These are phyloP conservation scores for Bucorvus abyssinicus DNA, from an alignment of 2,797 vertebrate genomes.

Conservation along the genomic window DNA sequence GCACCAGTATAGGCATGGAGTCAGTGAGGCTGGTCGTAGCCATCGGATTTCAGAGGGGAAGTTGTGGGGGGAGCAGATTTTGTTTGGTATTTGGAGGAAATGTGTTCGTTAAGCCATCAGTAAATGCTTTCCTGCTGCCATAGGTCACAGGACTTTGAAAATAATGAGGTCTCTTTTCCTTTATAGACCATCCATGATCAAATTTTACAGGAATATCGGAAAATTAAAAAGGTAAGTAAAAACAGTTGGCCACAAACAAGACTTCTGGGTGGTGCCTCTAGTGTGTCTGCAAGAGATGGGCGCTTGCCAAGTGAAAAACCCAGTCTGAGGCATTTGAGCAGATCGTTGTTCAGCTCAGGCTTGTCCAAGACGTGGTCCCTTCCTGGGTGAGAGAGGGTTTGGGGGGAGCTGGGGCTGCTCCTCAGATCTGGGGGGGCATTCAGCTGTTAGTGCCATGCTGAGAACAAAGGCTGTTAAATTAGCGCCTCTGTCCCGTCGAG, in stretches of 20 bases:
- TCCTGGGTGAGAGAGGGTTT: neutral
- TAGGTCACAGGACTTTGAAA: neutral
- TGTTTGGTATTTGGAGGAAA: neutral
- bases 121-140: neutral
- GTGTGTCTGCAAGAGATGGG: neutral
- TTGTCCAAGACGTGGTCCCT: neutral
- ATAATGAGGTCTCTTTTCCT: neutral
- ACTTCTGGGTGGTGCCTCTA: neutral
- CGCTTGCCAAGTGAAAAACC: neutral
- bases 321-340: neutral
- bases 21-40: neutral
- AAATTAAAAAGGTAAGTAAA: constrained; percentile 93
- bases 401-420: neutral
- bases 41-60: neutral
- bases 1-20: neutral
- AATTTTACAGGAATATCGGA: constrained; percentile 96
- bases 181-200: constrained; percentile 94
- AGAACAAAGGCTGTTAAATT: accelerated
- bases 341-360: neutral
- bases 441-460: neutral
- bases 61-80: neutral
- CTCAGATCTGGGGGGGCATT: neutral
- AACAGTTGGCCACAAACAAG: neutral
- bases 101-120: accelerated
- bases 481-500: neutral